Evolutionary conservation across 2,113 vertebrate genomes (phyloP).

Genomic region (Cygnus buccinator): DNA sequence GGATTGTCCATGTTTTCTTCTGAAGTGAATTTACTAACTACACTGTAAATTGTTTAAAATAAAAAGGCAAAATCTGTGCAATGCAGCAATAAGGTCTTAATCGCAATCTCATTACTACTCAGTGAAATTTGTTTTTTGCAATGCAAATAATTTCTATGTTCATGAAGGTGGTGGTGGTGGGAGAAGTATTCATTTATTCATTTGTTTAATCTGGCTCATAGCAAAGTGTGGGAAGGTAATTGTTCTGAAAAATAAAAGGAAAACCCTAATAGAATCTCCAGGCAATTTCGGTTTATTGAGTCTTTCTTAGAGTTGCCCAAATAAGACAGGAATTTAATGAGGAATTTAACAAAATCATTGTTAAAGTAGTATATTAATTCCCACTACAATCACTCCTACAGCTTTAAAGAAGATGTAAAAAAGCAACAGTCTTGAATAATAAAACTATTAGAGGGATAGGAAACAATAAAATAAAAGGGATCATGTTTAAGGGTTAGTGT

Average conservation of each 20-base stretch:
- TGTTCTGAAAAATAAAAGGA: conserved; percentile 38
- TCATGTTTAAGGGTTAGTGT: not conserved
- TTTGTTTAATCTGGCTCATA: not conserved
- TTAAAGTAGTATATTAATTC: conserved; percentile 4
- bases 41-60: not conserved
- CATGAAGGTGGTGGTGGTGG: not conserved
- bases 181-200: not conserved
- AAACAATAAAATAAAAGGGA: not conserved
- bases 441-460: not conserved
- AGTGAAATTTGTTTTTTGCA: not conserved
- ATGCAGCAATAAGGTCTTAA: not conserved
- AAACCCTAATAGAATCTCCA: conserved; percentile 1
- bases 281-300: not conserved
- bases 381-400: not conserved
- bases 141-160: conserved; percentile 7
- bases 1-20: not conserved
- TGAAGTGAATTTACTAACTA: not conserved
- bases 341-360: not conserved
- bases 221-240: not conserved
- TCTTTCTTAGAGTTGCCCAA: not conserved
- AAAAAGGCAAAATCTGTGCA: not conserved
- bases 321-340: conserved; percentile 18
- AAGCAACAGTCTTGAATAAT: not conserved
- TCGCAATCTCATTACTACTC: not conserved
- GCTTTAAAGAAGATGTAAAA: conserved; percentile 53